Evolutionary conservation across 2,888 invertebrate species (phyloP).

Genomic region (Xylota segnis): DNA sequence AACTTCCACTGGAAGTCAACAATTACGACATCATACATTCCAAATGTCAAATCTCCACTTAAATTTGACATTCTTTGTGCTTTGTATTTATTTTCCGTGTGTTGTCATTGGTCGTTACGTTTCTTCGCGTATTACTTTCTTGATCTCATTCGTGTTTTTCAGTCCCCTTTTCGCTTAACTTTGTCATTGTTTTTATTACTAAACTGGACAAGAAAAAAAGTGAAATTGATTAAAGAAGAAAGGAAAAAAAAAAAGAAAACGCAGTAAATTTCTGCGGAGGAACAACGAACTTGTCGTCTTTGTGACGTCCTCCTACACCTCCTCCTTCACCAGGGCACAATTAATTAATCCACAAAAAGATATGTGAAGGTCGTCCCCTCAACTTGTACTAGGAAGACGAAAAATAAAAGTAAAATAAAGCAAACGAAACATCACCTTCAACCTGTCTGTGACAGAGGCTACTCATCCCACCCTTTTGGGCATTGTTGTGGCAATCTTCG

Average conservation of each 20-base stretch:
- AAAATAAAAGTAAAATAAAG: slow-evolving; percentile 7
- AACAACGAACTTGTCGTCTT: slow-evolving; percentile 59
- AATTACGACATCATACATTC: slow-evolving; percentile 50
- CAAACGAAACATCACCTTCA: slow-evolving; percentile 47
- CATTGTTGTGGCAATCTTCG: slow-evolving; percentile 57
- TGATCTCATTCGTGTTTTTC: slow-evolving; percentile 69
- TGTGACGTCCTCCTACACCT: slow-evolving; percentile 33
- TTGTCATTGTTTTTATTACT: slow-evolving; percentile 73
- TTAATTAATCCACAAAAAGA: slow-evolving; percentile 49
- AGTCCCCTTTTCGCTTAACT: slow-evolving; percentile 37
- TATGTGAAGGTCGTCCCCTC: slow-evolving; percentile 73
- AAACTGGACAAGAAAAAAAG: slow-evolving; percentile 40
- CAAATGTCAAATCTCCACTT: slow-evolving; percentile 49
- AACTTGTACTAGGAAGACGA: slow-evolving; percentile 24
- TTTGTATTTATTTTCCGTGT: slow-evolving; percentile 56
- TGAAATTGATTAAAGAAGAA: slow-evolving; percentile 45
- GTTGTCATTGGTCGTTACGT: slow-evolving; percentile 52
- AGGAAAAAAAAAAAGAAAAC: slow-evolving; percentile 49
- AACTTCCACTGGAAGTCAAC: slow-evolving; percentile 28
- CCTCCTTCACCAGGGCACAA: neutral
- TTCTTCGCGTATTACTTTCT: slow-evolving; percentile 43
- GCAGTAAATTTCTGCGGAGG: slow-evolving; percentile 55
- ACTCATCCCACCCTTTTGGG: slow-evolving; percentile 55
- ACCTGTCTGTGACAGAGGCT: slow-evolving; percentile 61
- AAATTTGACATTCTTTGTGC: slow-evolving; percentile 57